Conservation (phyloP, 1,140 invertebrate genomes). For the Zaprionus nigranus region DNA sequence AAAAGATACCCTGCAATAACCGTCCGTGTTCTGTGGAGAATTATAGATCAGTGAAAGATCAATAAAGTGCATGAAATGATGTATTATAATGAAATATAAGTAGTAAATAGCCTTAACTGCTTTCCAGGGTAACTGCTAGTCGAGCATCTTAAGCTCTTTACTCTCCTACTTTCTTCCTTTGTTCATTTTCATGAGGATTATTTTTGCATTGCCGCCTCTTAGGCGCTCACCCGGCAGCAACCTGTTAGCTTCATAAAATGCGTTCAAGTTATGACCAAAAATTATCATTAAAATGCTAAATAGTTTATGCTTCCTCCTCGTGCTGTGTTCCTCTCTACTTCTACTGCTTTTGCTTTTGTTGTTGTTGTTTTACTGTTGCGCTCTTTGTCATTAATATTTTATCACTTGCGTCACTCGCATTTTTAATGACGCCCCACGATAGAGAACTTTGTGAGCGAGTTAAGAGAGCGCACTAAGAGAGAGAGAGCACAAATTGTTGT, state of each 20-base stretch:
- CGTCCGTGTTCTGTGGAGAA: no score
- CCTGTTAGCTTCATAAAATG: constrained; percentile 46
- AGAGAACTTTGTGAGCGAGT: constrained; percentile 16
- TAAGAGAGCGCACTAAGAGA: constrained; percentile 1
- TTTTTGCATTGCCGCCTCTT: constrained; percentile 37
- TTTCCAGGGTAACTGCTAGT: not conserved
- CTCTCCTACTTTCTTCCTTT: not conserved
- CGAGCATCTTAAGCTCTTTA: not conserved
- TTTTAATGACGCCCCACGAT: constrained; percentile 53
- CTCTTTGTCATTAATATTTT: constrained; percentile 66
- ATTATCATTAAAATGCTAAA: constrained; percentile 51
- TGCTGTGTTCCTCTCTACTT: not conserved
- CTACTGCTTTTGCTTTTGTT: not conserved
- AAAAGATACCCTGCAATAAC: constrained; percentile 5
- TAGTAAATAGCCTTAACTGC: not conserved
- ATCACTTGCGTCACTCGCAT: constrained; percentile 79
- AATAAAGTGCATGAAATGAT: not conserved
- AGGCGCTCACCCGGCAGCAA: constrained; percentile 24
- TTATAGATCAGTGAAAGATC: not conserved
- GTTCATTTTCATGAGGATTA: constrained; percentile 20
- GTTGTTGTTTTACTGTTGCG: constrained; percentile 36
- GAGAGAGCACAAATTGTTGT: not conserved
- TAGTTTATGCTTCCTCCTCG: constrained; percentile 26
- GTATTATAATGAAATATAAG: no score
- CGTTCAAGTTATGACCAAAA: constrained; percentile 37